Conservation (phyloP, 2,888 invertebrate genomes). For the Pristionchus exspectatus region DNA sequence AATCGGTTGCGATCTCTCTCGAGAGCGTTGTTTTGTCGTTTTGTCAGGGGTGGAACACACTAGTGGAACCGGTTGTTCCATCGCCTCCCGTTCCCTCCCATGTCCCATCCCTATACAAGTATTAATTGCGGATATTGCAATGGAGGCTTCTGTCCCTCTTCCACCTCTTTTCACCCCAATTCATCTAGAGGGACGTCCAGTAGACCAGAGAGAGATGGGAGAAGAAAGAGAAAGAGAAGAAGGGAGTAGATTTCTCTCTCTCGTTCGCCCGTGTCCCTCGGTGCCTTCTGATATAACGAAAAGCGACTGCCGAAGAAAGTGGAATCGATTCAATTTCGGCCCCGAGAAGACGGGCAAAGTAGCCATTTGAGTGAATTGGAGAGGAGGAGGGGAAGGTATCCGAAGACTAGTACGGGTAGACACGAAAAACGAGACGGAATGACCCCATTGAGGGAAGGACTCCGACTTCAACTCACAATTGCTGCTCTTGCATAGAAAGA, state of each 20-base stretch:
- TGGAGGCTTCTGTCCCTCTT: not conserved
- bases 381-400: not conserved
- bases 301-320: conserved; percentile 28
- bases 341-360: not conserved
- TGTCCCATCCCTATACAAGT: not conserved
- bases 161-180: conserved; percentile 9
- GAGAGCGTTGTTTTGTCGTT: conserved; percentile 36
- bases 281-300: conserved; percentile 51
- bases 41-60: conserved; percentile 17
- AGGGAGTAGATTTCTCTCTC: conserved; percentile 44
- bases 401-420: not conserved
- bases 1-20: conserved; percentile 46
- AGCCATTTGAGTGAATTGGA: conserved; percentile 42
- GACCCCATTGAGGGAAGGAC: conserved; percentile 2
- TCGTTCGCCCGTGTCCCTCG: not conserved
- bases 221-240: not conserved
- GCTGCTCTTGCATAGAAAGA: not conserved
- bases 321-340: conserved; percentile 28
- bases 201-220: not conserved
- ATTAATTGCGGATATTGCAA: no score
- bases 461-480: not conserved
- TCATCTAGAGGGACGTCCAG: not conserved
- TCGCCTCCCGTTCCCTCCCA: not conserved
- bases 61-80: conserved; percentile 21
- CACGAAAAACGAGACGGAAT: conserved; percentile 7